Evolutionary conservation across 1,140 invertebrate species (phyloP).

Genomic region (Drosophila parabipectinata): DNA sequence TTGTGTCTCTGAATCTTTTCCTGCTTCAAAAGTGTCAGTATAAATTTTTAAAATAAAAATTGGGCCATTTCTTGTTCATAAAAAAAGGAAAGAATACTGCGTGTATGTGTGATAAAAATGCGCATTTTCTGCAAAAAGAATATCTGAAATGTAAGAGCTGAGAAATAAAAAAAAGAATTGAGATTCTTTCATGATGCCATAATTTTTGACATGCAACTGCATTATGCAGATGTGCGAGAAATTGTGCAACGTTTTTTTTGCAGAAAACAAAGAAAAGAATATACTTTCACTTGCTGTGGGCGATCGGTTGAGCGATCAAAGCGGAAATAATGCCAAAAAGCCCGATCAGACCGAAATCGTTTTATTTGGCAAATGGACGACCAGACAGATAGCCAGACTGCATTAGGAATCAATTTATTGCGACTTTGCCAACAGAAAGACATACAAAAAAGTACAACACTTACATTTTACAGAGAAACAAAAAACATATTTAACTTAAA

Average conservation of each 20-base stretch:
- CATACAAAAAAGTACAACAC: constrained; percentile 20
- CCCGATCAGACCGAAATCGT: constrained; percentile 39
- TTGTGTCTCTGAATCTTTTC: constrained; percentile 1
- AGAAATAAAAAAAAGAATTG: not conserved
- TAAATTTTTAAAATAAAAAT: not conserved
- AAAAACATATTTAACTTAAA: constrained; percentile 1
- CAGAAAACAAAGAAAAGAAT: constrained; percentile 13
- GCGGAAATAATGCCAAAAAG: constrained; percentile 58
- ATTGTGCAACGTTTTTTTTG: constrained; percentile 22
- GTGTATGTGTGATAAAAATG: not conserved
- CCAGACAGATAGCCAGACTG: constrained; percentile 52
- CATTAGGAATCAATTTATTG: constrained; percentile 80
- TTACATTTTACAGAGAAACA: constrained; percentile 9
- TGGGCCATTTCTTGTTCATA: not conserved
- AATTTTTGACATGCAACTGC: constrained; percentile 8
- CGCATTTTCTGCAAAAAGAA: not conserved
- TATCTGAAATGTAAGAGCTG: not conserved
- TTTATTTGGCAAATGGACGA: constrained; percentile 35
- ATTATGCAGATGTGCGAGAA: constrained; percentile 10
- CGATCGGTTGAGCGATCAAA: constrained; percentile 14
- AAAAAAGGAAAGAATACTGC: not conserved
- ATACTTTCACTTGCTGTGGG: constrained; percentile 38
- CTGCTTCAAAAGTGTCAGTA: not conserved
- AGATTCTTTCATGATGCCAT: not conserved
- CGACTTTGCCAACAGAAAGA: constrained; percentile 62